phyloP scores from a whole-genome alignment of 2,113 vertebrate genomes.

The Zingel zingel region DNA sequence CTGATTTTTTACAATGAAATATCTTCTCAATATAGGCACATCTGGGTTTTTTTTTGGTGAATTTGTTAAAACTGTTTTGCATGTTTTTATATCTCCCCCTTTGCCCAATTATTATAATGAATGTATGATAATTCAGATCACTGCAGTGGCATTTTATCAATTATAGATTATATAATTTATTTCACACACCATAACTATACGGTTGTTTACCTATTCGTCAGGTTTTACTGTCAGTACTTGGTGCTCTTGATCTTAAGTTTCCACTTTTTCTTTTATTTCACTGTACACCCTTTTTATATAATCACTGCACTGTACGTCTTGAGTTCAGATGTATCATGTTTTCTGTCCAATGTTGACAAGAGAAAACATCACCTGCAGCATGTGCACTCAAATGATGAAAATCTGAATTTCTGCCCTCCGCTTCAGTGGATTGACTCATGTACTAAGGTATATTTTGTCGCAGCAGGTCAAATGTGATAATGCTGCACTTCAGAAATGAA shows the following conservation, averaged over 20 bases:
- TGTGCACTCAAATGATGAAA: background rate
- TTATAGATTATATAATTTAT: background rate
- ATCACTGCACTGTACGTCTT: background rate
- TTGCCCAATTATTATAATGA: conserved; percentile 13
- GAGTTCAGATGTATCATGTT: background rate
- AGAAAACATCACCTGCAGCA: background rate
- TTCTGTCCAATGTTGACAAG: background rate
- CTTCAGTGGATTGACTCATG: background rate
- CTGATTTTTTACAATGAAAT: background rate
- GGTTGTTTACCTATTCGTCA: background rate
- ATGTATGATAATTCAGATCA: conserved; percentile 10
- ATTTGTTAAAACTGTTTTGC: background rate
- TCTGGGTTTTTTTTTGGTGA: background rate
- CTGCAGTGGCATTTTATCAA: conserved; percentile 13
- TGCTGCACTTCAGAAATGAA: conserved; percentile 14
- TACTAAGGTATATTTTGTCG: background rate
- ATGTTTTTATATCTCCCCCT: background rate
- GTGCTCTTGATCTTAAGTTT: background rate
- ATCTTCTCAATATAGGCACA: background rate
- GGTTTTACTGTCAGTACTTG: background rate
- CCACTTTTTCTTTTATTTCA: background rate
- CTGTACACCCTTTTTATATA: background rate
- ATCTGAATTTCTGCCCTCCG: background rate
- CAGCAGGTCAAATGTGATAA: conserved; percentile 21
- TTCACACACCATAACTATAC: background rate